Base-by-base conservation (phyloP, 2,888 invertebrate species). In the Melieria crassipennis region DNA sequence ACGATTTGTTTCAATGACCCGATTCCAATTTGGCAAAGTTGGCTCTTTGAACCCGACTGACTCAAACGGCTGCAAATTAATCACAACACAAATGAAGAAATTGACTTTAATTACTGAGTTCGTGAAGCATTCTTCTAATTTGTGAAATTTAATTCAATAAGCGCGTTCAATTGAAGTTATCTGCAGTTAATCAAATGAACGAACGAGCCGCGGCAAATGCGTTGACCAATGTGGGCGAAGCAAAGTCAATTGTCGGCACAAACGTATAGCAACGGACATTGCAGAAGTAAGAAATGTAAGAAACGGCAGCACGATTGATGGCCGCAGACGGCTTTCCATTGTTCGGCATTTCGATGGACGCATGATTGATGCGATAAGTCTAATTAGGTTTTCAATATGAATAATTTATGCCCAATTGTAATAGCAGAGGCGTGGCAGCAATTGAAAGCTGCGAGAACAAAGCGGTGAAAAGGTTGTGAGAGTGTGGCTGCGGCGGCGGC, bases 321-420 rank as follows among this genome's bases (percentile, higher is more conserved):
- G 13, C 11, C 7, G 13, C 52, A 60, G 16, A 55, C 16, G 48
- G 42, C 47, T 61, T 55, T 61, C 61, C 46, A 43, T 56, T 55
- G 46, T 46, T 45, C 43, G 43, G 52, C 43, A 58, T 30, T 64
- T 57, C 48, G 69, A 63, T 58, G 16, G 64, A 57, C 69, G 60
- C 58, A 60, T 56, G 63, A 58, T 69, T 63, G 63, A 64, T 69
- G 5, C 69, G 63, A 69, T 69, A 69, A 69, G 57, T n/a, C 69
- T 69, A 64, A 69, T 69, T 69, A 64, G 63, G 60, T 45, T 46
- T 57, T 63, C 57, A 63, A 64, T 69, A 46, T 69, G 63, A 69
- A 69, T 69, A 64, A 69, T 55, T 68, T 68, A 68, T 62, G 60
- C 57, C 56, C 64, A 10, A 64, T 64, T 64, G 46, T 57, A 58